Percentiles rank a stretch among this genome's conserved stretches.
Evolutionary conservation across 37 sponge, comb jelly and placozoan genomes (phyloP).

Genomic region (Halisarca cf. caerulea): DNA sequence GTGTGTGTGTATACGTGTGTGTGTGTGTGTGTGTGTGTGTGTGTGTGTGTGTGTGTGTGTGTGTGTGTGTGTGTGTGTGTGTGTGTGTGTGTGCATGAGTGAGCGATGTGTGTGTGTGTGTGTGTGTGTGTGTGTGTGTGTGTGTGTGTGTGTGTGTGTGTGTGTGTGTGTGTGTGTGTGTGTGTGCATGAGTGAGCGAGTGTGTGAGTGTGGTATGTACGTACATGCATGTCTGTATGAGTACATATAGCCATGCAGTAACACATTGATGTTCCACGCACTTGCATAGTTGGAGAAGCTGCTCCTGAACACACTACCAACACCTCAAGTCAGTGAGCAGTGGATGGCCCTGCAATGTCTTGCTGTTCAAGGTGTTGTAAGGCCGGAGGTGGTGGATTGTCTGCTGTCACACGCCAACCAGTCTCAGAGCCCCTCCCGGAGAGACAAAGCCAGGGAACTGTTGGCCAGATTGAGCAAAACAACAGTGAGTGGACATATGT

Average conservation of each 20-base stretch:
- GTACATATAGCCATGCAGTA: too few relatives aligned
- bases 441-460: conserved; percentile 41
- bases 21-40: conserved; percentile 12
- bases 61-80: too few relatives aligned
- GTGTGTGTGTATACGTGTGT: conserved; percentile 15
- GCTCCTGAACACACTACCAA: conserved; percentile 37
- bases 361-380: conserved; percentile 37
- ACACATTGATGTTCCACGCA: too few relatives aligned
- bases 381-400: conserved; percentile 22
- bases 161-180: too few relatives aligned
- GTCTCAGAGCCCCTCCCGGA: not conserved
- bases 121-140: conserved; percentile 1
- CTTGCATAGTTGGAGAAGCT: conserved; percentile 36
- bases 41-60: too few relatives aligned
- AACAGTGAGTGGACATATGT: conserved; percentile 27
- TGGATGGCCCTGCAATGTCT: conserved; percentile 83
- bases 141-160: conserved; percentile 20
- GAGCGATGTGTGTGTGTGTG: not conserved
- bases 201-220: too few relatives aligned
- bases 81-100: too few relatives aligned
- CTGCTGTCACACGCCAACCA: conserved; percentile 30
- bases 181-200: too few relatives aligned
- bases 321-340: conserved; percentile 28
- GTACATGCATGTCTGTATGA: too few relatives aligned
- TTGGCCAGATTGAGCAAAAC: conserved; percentile 43